phyloP scores from a whole-genome alignment of 2,797 vertebrate genomes.

The Acipenser ruthenus region DNA sequence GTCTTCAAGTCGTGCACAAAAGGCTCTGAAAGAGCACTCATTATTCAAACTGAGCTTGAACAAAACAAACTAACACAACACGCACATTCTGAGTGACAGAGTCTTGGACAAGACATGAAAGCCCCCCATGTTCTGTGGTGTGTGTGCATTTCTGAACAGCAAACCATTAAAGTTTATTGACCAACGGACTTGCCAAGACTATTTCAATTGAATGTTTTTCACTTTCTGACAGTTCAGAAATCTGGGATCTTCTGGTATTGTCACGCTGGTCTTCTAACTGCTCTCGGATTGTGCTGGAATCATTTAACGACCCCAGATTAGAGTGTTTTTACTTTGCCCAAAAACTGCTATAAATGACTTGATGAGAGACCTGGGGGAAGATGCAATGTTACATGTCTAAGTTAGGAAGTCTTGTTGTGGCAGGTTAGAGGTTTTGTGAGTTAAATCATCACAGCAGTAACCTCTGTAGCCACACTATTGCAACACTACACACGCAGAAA shows the following conservation, averaged over 20 bases:
- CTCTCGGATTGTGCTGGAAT: neutral
- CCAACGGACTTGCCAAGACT: neutral
- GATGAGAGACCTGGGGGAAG: no score
- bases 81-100: constrained; percentile 26
- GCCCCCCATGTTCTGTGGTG: neutral
- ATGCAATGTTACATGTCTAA: no score
- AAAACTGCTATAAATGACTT: no score
- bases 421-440: no score
- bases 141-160: neutral
- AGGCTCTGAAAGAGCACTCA: constrained; percentile 15
- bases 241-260: neutral
- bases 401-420: no score
- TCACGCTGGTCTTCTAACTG: neutral
- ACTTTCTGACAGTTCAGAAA: constrained; percentile 1
- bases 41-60: constrained; percentile 23
- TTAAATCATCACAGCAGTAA: no score
- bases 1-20: constrained; percentile 14
- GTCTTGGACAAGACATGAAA: constrained; percentile 6
- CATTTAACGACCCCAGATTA: no score
- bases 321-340: no score
- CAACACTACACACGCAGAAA: no score
- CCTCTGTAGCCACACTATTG: no score
- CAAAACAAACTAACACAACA: constrained; percentile 18
- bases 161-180: constrained; percentile 2
- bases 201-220: neutral